phyloP scores from a whole-genome alignment of 2,888 invertebrate species.

The Dichetophora obliterata region DNA sequence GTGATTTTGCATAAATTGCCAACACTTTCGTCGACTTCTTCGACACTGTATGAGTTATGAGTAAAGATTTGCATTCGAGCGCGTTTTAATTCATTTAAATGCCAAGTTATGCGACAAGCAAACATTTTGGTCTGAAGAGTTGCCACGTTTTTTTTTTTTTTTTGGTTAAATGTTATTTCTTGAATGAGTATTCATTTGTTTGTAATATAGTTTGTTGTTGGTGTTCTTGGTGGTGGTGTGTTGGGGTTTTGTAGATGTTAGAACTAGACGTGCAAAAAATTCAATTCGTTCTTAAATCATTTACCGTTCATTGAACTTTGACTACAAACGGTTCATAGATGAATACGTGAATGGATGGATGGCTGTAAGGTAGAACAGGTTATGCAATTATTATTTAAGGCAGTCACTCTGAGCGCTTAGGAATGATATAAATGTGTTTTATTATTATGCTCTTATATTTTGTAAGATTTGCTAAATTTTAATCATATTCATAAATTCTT shows the following conservation, averaged over 20 bases:
- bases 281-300: constrained; percentile 33
- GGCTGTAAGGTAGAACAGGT: background rate
- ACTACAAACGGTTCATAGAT: constrained; percentile 1
- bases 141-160: constrained; percentile 4
- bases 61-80: constrained; percentile 19
- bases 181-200: background rate
- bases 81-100: constrained; percentile 27
- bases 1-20: constrained; percentile 56
- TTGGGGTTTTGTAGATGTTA: background rate
- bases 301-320: constrained; percentile 44
- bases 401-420: background rate
- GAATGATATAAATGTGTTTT: background rate
- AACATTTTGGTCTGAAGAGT: background rate
- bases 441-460: no score
- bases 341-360: background rate
- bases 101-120: constrained; percentile 15
- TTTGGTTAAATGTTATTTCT: background rate
- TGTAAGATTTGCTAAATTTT: no score
- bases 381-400: background rate
- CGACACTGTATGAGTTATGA: constrained; percentile 41
- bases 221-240: background rate
- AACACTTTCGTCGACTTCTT: constrained; percentile 30
- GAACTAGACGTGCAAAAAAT: background rate
- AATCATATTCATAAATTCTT: no score
- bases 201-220: background rate